Conservation (phyloP, 2,113 vertebrate species). For the Myrmecophaga tridactyla region DNA sequence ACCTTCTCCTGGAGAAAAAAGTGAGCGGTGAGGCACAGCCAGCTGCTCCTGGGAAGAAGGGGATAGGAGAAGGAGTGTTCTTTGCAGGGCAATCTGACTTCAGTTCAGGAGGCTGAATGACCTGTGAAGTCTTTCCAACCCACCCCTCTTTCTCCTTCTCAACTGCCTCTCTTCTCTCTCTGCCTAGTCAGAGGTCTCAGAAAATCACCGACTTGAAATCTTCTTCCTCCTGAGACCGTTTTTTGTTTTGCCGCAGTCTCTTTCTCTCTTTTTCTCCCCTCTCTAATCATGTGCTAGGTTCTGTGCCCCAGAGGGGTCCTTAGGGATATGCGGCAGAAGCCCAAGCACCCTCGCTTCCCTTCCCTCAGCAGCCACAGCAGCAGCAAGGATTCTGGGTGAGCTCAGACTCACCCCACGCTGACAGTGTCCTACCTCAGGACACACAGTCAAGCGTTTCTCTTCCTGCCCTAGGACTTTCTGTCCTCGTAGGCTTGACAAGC, state of each 20-base stretch:
- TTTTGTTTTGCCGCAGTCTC: neutral
- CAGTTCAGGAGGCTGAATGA: neutral
- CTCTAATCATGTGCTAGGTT: neutral
- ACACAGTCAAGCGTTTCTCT: neutral
- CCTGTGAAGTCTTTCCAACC: neutral
- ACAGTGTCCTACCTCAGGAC: neutral
- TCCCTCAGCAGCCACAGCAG: neutral
- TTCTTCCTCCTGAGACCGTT: neutral
- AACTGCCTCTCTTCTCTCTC: neutral
- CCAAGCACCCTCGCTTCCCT: rapidly evolving
- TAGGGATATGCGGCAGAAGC: too few species aligned
- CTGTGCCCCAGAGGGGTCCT: neutral
- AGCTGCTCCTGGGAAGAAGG: neutral
- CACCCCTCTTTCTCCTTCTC: neutral
- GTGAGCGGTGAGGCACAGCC: neutral
- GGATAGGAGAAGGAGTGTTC: neutral
- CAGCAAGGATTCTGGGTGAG: neutral
- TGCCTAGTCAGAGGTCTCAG: neutral
- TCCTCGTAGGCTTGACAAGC: neutral
- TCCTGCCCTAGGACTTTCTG: neutral
- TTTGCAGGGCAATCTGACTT: too few species aligned
- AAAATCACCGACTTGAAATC: neutral
- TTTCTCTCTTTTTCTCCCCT: neutral
- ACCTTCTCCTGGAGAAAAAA: neutral
- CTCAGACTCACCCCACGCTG: neutral